A percentile compares a stretch with the other conserved stretches of the same genome.
Conservation (phyloP, 2,888 invertebrate genomes). For the Prosopocoilus inquinatus region DNA sequence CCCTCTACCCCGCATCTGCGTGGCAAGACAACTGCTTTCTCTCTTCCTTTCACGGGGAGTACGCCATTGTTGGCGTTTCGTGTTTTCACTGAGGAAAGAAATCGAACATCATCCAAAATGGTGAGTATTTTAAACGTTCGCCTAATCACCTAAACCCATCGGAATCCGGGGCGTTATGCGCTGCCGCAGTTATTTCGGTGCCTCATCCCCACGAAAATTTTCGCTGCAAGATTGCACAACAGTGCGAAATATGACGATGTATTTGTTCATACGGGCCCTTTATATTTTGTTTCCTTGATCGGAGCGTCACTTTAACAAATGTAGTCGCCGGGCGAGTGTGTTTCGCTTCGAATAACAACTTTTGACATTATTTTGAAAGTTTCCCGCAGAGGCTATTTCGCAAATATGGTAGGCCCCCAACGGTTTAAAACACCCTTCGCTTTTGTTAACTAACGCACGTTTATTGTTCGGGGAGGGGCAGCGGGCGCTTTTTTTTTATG, state of each 20-base stretch:
- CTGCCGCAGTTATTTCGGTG: too few species aligned
- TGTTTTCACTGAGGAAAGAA: conserved; percentile 55
- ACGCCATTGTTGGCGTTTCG: conserved; percentile 88
- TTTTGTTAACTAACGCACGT: not conserved
- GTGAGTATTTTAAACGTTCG: conserved; percentile 54
- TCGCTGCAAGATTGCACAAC: conserved; percentile 46
- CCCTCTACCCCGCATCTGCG: conserved; percentile 5
- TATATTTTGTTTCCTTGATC: not conserved
- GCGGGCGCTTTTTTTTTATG: not conserved
- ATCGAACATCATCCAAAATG: conserved; percentile 84
- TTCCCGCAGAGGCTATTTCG: not conserved
- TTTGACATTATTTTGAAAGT: not conserved
- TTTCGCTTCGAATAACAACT: not conserved
- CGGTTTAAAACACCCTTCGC: not conserved
- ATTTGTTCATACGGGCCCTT: conserved; percentile 18
- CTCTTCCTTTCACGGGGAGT: conserved; percentile 73
- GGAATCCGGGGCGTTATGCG: too few species aligned
- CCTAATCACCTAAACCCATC: too few species aligned
- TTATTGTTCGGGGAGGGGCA: not conserved
- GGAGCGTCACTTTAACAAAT: not conserved
- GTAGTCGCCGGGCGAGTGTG: not conserved
- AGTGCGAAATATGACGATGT: conserved; percentile 38
- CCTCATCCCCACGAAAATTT: not conserved
- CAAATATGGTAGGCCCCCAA: conserved; percentile 17
- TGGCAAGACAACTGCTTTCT: conserved; percentile 25